phyloP scores from a whole-genome alignment of 2,888 invertebrate species.

The Apeira syringaria region DNA sequence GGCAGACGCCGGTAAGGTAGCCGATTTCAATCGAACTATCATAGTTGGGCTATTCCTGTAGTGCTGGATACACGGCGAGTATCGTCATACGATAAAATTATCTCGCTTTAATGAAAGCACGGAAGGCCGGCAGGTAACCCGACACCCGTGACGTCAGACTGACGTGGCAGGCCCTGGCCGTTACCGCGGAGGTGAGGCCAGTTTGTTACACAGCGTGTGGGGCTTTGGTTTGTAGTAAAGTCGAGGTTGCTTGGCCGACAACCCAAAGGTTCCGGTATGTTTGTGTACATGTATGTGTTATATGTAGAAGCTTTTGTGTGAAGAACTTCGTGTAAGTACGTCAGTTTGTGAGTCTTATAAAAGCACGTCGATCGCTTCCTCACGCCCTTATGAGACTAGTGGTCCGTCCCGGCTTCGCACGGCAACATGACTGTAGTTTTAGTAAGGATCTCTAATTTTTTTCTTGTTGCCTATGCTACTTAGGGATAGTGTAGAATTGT shows the following conservation, averaged over 20 bases:
- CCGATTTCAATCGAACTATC: slow-evolving; percentile 45
- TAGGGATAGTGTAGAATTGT: too few species aligned
- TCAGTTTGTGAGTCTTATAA: too few species aligned
- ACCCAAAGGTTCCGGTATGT: too few species aligned
- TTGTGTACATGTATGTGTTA: too few species aligned
- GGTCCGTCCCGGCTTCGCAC: too few species aligned
- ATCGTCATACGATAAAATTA: slow-evolving; percentile 79
- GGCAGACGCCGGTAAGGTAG: slow-evolving; percentile 35
- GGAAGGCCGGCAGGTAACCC: slow-evolving; percentile 73
- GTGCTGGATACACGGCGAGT: slow-evolving; percentile 50
- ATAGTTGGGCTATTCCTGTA: slow-evolving; percentile 61
- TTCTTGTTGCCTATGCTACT: too few species aligned
- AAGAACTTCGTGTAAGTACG: too few species aligned
- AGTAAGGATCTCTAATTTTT: too few species aligned
- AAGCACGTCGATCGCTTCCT: too few species aligned
- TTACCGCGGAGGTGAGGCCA: slow-evolving; percentile 35
- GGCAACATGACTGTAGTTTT: too few species aligned
- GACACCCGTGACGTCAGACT: slow-evolving; percentile 63
- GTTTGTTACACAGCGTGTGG: slow-evolving; percentile 25
- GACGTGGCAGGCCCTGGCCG: slow-evolving; percentile 51
- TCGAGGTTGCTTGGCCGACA: not conserved
- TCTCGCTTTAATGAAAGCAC: slow-evolving; percentile 75
- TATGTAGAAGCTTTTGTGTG: too few species aligned
- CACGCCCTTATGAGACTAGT: too few species aligned
- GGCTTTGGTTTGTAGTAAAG: slow-evolving; percentile 9